Evolutionary conservation across 1,140 invertebrate genomes (phyloP), one percentile per base, ranked within the genome.

Genomic region (Oryzaephilus surinamensis): DNA sequence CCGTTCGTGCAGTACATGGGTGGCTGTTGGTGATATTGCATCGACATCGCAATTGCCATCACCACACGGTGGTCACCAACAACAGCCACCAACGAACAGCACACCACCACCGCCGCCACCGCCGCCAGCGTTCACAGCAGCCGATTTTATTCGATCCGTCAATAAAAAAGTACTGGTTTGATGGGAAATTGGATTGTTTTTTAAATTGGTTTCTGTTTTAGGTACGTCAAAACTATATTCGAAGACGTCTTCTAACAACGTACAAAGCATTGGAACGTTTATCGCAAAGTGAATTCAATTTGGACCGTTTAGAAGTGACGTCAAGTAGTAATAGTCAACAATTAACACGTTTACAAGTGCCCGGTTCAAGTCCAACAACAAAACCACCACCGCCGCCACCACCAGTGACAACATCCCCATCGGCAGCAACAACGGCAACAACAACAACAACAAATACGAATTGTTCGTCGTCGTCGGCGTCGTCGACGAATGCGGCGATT

Each of bases 1-100:
- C 0, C 70, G 85, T 1, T 87, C 84, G 0, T 88, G 84, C 58
- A 86, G 83, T 34, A 89, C 84, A 0, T 89, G 85, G 84, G 85
- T 88, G 0, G 84, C 84, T 2, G 81, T 84, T 0, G 80, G 80
- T 1, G 80, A 83, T 46, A 64, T 79, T 2, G 70, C 73, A 2
- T 77, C 76, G 11, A 77, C 74, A 0, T 81, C 78, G 0, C 80
- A 83, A 52, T 56, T 83, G 36, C 81, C 80, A 2, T 82, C 79
- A 21, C 79, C 79, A 0, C 79, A 83, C 45, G 75, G 76, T 13
- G 71, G 78, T 48, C 65, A 65, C 55, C 50, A 13, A 29, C 48
- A 17, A 31, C 27, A 18, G 56, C 20, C 72, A 63, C 48, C 74
- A 66, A 42, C 69, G 61, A 52, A 64, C 63, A 49, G 72, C 56